Evolutionary conservation across 2,888 invertebrate genomes (phyloP).

Genomic region (Octonoba sinensis): DNA sequence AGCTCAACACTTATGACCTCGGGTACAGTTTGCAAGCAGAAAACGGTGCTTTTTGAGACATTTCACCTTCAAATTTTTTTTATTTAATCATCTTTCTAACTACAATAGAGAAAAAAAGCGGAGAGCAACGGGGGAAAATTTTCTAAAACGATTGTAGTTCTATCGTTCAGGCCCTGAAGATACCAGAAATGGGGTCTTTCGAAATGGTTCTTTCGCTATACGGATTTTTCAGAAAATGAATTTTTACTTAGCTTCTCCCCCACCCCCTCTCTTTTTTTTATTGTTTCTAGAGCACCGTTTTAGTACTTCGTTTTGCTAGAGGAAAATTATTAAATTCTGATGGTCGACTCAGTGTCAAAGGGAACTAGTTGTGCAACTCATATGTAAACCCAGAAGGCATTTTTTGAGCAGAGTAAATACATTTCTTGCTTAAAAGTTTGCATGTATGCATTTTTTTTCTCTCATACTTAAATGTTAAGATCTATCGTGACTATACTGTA

Average conservation of each 20-base stretch:
- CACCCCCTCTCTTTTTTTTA: background rate
- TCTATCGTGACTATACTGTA: too few species aligned
- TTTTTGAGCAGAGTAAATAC: too few species aligned
- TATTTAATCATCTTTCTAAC: conserved; percentile 43
- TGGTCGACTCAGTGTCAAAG: too few species aligned
- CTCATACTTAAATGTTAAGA: too few species aligned
- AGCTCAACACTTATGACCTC: conserved; percentile 23
- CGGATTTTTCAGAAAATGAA: conserved; percentile 41
- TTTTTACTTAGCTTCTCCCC: background rate
- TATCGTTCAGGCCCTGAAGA: conserved; percentile 28
- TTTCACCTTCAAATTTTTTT: conserved; percentile 26
- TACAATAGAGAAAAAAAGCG: conserved; percentile 10
- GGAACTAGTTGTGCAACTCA: too few species aligned
- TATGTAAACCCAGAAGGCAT: too few species aligned
- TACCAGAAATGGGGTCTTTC: conserved; percentile 16
- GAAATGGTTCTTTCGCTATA: conserved; percentile 3
- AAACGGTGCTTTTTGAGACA: conserved; percentile 31
- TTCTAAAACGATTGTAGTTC: too few species aligned
- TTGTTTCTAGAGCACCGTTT: background rate
- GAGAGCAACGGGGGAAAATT: background rate
- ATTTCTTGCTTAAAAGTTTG: too few species aligned
- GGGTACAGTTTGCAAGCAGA: conserved; percentile 30
- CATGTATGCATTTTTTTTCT: too few species aligned
- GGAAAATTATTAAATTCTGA: too few species aligned
- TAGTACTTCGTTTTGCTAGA: too few species aligned